Conservation (phyloP, 2,888 invertebrate genomes). For the Coecobrya sp. region DNA sequence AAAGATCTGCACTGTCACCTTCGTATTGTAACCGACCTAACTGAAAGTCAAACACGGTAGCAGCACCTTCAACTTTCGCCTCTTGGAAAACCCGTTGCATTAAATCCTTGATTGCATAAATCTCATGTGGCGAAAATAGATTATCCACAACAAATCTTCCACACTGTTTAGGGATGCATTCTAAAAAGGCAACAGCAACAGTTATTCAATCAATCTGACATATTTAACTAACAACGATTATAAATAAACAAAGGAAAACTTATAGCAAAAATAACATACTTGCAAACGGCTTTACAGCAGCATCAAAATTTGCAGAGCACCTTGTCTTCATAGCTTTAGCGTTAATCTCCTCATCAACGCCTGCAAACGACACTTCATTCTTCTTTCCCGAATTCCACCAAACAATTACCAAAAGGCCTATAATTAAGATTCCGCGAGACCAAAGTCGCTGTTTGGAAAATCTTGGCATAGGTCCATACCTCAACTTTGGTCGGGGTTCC, state of each 20-base stretch:
- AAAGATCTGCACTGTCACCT: slow-evolving; percentile 92
- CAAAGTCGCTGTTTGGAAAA: slow-evolving; percentile 88
- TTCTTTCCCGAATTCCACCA: slow-evolving; percentile 85
- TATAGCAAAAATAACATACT: slow-evolving; percentile 62
- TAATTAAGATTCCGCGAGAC: slow-evolving; percentile 88
- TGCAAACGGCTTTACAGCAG: slow-evolving; percentile 71
- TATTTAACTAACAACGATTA: no score
- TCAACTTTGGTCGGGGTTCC: slow-evolving; percentile 83
- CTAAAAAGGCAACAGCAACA: slow-evolving; percentile 86
- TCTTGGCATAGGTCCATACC: slow-evolving; percentile 88
- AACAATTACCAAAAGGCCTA: slow-evolving; percentile 85
- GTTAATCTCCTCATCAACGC: slow-evolving; percentile 82
- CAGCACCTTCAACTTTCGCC: slow-evolving; percentile 90
- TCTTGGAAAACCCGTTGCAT: slow-evolving; percentile 90
- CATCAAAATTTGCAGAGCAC: slow-evolving; percentile 77
- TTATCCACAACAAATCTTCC: slow-evolving; percentile 94
- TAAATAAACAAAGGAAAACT: not conserved
- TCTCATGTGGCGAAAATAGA: slow-evolving; percentile 92
- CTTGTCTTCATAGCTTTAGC: slow-evolving; percentile 81
- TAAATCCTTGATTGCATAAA: slow-evolving; percentile 90
- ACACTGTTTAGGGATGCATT: slow-evolving; percentile 91
- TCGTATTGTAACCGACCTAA: slow-evolving; percentile 94
- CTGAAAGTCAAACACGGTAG: slow-evolving; percentile 94
- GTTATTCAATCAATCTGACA: no score
- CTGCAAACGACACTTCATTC: slow-evolving; percentile 84